These are phyloP conservation scores for Coelopa frigida DNA, from an alignment of 1,140 invertebrate species.

Conservation along the genomic window DNA sequence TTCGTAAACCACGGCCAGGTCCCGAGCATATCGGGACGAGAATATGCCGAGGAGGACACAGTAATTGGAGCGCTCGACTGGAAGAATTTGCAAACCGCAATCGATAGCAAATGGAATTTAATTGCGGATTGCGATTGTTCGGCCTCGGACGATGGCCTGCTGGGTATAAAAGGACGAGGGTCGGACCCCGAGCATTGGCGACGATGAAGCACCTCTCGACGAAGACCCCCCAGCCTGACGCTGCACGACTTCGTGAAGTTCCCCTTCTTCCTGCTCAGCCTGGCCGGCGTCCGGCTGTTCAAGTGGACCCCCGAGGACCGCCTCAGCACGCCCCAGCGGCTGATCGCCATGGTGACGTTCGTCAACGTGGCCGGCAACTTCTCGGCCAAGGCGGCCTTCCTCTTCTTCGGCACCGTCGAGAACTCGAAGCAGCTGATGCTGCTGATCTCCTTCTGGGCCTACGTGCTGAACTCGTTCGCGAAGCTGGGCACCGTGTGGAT, in stretches of 20 bases:
- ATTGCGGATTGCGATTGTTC: too few relatives aligned
- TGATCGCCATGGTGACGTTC: background rate
- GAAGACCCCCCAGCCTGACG: background rate
- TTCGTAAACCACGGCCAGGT: too few relatives aligned
- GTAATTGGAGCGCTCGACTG: too few relatives aligned
- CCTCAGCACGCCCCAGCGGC: background rate
- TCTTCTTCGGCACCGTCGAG: background rate
- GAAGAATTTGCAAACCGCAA: too few relatives aligned
- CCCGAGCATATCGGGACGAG: too few relatives aligned
- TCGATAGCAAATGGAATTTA: too few relatives aligned
- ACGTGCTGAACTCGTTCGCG: background rate
- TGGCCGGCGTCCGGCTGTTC: slow-evolving; percentile 3
- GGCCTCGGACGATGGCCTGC: too few relatives aligned
- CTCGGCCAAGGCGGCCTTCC: background rate
- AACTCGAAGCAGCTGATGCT: background rate
- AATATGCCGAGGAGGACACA: too few relatives aligned
- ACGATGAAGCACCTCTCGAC: too few relatives aligned
- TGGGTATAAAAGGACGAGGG: too few relatives aligned
- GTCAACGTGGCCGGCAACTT: background rate
- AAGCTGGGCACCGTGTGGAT: background rate
- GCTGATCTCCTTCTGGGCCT: background rate
- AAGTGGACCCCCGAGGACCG: slow-evolving; percentile 2
- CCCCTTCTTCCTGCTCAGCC: background rate
- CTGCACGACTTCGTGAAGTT: background rate
- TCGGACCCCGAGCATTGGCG: too few relatives aligned